A percentile compares a stretch with the other conserved stretches of the same genome.
Evolutionary conservation across 2,797 vertebrate genomes (phyloP).

Genomic region (Argentina silus): DNA sequence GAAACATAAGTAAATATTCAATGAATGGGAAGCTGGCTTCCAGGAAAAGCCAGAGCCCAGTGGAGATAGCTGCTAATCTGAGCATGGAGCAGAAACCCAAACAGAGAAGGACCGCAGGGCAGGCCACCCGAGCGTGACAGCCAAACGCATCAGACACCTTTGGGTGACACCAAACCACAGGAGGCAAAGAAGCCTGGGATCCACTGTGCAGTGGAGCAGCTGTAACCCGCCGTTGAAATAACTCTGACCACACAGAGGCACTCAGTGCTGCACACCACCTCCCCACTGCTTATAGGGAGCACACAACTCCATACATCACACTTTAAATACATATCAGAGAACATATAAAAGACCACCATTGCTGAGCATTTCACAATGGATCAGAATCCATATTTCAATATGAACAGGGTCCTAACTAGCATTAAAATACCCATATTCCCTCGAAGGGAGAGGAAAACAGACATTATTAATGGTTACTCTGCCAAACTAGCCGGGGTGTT

Average conservation of each 20-base stretch:
- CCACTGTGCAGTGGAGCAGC: slow-evolving; percentile 51
- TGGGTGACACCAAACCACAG: slow-evolving; percentile 69
- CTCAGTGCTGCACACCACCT: slow-evolving; percentile 39
- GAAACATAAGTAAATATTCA: slow-evolving; percentile 73
- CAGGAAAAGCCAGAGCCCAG: slow-evolving; percentile 70
- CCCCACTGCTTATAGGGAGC: slow-evolving; percentile 21
- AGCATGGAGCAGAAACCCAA: slow-evolving; percentile 71
- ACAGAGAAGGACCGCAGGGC: slow-evolving; percentile 66
- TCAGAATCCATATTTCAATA: slow-evolving; percentile 28
- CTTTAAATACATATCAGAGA: slow-evolving; percentile 26
- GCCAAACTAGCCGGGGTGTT: slow-evolving; percentile 55
- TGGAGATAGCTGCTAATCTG: slow-evolving; percentile 76
- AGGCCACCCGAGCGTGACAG: slow-evolving; percentile 58
- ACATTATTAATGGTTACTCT: slow-evolving; percentile 53
- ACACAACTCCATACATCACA: slow-evolving; percentile 32
- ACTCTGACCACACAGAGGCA: slow-evolving; percentile 58
- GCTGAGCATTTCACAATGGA: slow-evolving; percentile 37
- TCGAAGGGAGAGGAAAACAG: slow-evolving; percentile 37
- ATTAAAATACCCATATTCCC: slow-evolving; percentile 36
- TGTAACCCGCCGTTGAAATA: slow-evolving; percentile 66
- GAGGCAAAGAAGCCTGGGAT: slow-evolving; percentile 55
- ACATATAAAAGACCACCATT: slow-evolving; percentile 20
- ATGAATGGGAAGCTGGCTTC: slow-evolving; percentile 60
- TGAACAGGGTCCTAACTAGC: slow-evolving; percentile 34
- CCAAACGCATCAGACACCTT: slow-evolving; percentile 76